Percentiles rank a stretch among this genome's conserved stretches.
Conservation (phyloP, 2,888 invertebrate species). For the Chaetoderma sp. region DNA sequence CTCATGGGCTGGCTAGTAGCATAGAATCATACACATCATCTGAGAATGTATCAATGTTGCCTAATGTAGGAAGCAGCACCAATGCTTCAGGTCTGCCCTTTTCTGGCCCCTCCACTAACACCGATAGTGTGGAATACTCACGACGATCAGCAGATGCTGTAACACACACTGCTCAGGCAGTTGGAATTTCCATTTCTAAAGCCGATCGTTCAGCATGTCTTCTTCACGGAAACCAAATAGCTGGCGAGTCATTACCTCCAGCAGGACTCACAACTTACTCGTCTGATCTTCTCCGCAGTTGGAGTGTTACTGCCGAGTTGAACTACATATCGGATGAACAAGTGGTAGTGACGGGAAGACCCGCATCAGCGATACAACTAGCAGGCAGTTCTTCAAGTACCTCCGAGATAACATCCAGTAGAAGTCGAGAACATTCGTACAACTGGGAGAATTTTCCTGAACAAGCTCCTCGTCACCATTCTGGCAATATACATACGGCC, state of each 20-base stretch:
- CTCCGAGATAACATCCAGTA: no score
- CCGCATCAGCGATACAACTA: not conserved
- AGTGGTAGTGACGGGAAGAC: not conserved
- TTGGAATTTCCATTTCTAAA: conserved; percentile 36
- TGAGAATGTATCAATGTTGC: conserved; percentile 50
- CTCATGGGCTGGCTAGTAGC: conserved; percentile 37
- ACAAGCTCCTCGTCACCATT: not conserved
- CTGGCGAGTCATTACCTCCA: not conserved
- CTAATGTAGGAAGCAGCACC: conserved; percentile 50
- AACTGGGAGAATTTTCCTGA: no score
- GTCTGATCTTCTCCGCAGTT: conserved; percentile 35
- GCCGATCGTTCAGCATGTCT: conserved; percentile 23
- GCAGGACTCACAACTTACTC: conserved; percentile 34
- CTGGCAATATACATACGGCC: no score
- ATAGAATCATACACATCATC: conserved; percentile 41
- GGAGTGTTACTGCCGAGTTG: conserved; percentile 39
- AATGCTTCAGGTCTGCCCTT: conserved; percentile 41
- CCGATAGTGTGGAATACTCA: conserved; percentile 35
- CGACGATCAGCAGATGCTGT: conserved; percentile 25
- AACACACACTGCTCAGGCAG: conserved; percentile 25
- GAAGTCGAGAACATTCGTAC: no score
- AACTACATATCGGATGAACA: conserved; percentile 11
- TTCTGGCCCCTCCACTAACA: not conserved
- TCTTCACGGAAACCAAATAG: conserved; percentile 3
- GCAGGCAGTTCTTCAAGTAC: not conserved